Evolutionary conservation across 2,888 invertebrate genomes (phyloP), one percentile per base, ranked within the genome.

Genomic region (Dicyrtoma fusca): DNA sequence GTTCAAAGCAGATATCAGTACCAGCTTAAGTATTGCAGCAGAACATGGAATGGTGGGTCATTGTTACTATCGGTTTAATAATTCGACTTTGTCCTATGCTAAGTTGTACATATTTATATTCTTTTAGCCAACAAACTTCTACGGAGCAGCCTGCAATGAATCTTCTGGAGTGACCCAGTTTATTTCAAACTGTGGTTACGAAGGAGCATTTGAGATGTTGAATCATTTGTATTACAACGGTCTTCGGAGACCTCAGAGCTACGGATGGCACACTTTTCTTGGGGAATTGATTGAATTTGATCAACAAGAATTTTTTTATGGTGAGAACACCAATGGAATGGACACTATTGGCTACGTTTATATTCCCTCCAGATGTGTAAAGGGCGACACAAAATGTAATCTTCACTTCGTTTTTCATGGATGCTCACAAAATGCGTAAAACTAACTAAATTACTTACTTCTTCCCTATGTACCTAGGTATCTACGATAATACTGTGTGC

Each of bases 141-240:
- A 81, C 57, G 81, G 81, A 3, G 76, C 74, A 17, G 72, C 75
- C 23, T 81, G 81, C 49, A 66, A 61, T 19, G 17, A 25, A 8
- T 26, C 65, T 19, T 73, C 75, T 34, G 69, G 66, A 11, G 65
- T 44, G 42, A 78, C 76, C 14, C 75, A 77, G 42, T 82, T 80
- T 76, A 79, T 82, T 57, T 80, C 80, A 75, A 78, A 81, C 65
- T 82, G 82, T 63, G 74, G 77, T 61, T 82, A 82, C 74, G 66
- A 79, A 57, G 81, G 81, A 8, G 82, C 82, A 14, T 82, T 69
- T 64, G 75, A 81, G n/a, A 72, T 78, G 23, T 73, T 82, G n/a
- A 81, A 81, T 61, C 74, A 77, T 73, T 75, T 82, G n/a, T 81
- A 81, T 66, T 80, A 73, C 8, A 74, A 73, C 11, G 49, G 57